phyloP scores from a whole-genome alignment of 2,113 vertebrate species.

The Bubo scandiacus region DNA sequence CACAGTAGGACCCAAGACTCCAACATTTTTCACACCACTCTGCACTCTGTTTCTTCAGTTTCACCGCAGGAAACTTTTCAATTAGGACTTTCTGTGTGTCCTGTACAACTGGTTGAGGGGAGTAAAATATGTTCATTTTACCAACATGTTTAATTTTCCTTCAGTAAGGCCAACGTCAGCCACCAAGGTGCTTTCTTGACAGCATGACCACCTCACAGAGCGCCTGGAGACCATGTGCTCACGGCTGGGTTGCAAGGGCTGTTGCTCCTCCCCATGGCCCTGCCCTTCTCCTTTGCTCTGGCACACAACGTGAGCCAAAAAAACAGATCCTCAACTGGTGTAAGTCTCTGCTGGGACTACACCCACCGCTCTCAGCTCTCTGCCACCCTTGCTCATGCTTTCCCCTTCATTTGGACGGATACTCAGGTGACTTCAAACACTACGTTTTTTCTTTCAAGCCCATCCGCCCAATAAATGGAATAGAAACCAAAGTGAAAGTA shows the following conservation, averaged over 20 bases:
- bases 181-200: not conserved
- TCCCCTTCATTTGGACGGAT: not conserved
- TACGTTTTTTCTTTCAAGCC: not conserved
- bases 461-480: not conserved
- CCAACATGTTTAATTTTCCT: fast-evolving
- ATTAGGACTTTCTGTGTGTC: fast-evolving
- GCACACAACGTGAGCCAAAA: not conserved
- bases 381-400: not conserved
- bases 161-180: fast-evolving
- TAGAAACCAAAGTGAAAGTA: not conserved
- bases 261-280: not conserved
- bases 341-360: not conserved
- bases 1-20: not conserved
- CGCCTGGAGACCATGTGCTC: not conserved
- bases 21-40: not conserved
- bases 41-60: not conserved
- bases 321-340: not conserved
- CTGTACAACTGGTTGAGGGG: fast-evolving
- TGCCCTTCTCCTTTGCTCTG: not conserved
- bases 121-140: not conserved
- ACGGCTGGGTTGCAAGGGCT: not conserved
- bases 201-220: fast-evolving
- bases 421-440: not conserved
- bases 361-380: not conserved
- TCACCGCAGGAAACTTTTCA: not conserved